Evolutionary conservation across 2,797 vertebrate genomes (phyloP), one percentile per base, ranked within the genome.

Genomic region (Catostomus latipinnis): DNA sequence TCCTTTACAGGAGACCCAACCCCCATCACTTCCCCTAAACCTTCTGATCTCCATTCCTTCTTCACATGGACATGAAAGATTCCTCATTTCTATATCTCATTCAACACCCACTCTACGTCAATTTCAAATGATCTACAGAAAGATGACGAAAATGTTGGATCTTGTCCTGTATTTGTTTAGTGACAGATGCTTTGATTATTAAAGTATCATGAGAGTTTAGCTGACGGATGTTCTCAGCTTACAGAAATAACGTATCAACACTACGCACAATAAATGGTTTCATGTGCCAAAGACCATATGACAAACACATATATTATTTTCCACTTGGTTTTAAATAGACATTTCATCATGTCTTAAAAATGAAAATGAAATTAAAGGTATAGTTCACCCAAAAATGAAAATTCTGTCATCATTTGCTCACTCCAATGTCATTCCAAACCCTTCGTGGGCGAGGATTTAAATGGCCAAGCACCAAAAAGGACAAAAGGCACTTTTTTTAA

Each of bases 31-130:
- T 14, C 16, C 34, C 34, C 34, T 13, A 13, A 48, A n/a, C 18
- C 45, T 71, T 68, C 12, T 77, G 53, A 48, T 10, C 6, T 49
- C 48, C 52, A n/a, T 79, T 7, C 4, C 65, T 46, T 12, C 8
- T 54, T 80, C 62, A 62, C 82, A 66, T 1, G 48, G 14, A 53
- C 14, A 6, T 61, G 48, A 53, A 61, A 56, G 66, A 68, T 81
- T 80, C 71, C 79, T 81, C 82, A 76, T 65, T 54, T 73, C 74
- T 54, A 53, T 74, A 58, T 62, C 46, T 81, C 63, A 81, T 74
- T 74, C 67, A 18, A 5, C 73, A 66, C 22, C 61, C 45, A n/a
- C 61, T 46, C 34, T 10, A 81, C 13, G 14, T 22, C 14, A 8
- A 8, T 76, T 46, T 22, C 16, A 48, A 11, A n/a, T 48, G 13